phyloP scores from a whole-genome alignment of 1,140 invertebrate species.

The Pemphigus obesinymphae region DNA sequence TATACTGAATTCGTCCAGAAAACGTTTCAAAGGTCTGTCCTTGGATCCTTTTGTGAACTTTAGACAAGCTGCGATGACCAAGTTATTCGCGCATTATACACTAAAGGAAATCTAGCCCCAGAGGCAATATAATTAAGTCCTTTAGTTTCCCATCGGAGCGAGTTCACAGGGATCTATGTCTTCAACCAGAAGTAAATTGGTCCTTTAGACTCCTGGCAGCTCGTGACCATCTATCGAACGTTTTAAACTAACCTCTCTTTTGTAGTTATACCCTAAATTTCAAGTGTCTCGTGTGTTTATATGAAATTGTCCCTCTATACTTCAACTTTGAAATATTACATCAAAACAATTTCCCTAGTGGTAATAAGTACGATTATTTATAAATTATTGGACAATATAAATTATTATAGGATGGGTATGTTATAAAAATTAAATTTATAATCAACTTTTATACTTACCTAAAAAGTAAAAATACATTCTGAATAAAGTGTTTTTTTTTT shows the following conservation, averaged over 20 bases:
- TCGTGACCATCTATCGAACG: not conserved
- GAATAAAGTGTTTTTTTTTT: no score
- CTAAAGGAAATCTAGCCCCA: not conserved
- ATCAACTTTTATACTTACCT: no score
- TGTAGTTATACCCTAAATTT: not conserved
- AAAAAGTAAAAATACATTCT: no score
- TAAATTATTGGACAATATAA: no score
- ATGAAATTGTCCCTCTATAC: not conserved
- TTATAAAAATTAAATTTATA: no score
- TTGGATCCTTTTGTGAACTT: not conserved
- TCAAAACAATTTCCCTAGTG: not conserved
- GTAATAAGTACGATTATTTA: no score
- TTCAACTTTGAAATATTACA: not conserved
- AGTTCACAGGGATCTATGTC: not conserved
- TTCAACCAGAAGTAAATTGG: not conserved
- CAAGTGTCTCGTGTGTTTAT: not conserved
- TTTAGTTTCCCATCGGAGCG: slow-evolving; percentile 13
- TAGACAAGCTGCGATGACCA: not conserved
- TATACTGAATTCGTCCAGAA: not conserved
- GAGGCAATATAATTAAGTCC: slow-evolving; percentile 23
- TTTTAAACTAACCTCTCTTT: not conserved
- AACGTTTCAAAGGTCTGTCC: not conserved
- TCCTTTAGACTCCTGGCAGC: not conserved
- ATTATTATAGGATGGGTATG: no score
- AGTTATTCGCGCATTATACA: slow-evolving; percentile 16